phyloP scores from a whole-genome alignment of 2,113 vertebrate species.

The Platysternon megacephalum region DNA sequence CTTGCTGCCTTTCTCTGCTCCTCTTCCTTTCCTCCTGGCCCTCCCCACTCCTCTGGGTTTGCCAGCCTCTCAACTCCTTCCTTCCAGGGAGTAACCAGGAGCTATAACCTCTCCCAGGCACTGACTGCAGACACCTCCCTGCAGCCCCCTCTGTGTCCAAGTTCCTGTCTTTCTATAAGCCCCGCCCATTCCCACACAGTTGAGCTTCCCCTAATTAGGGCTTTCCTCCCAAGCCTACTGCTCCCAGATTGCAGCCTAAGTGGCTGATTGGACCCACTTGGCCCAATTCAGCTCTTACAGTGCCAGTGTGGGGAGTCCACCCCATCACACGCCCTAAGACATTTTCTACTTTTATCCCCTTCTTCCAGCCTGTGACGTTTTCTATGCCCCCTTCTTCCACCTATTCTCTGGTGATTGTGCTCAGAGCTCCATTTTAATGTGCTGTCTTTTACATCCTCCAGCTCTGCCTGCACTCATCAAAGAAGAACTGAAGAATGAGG shows the following conservation, averaged over 20 bases:
- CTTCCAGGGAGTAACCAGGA: not conserved
- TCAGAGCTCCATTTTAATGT: not conserved
- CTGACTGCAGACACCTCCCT: not conserved
- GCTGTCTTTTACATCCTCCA: slow-evolving; percentile 46
- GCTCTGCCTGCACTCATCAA: slow-evolving; percentile 82
- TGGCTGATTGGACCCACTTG: not conserved
- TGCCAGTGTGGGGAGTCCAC: not conserved
- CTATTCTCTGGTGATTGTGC: not conserved
- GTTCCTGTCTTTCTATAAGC: not conserved
- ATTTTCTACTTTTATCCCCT: not conserved
- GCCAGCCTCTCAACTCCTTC: not conserved
- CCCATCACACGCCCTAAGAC: not conserved
- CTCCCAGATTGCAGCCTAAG: not conserved
- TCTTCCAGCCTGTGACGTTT: not conserved
- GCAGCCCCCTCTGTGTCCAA: not conserved
- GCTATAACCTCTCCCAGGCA: no score
- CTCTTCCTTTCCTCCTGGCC: not conserved
- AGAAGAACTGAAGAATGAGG: slow-evolving; percentile 71
- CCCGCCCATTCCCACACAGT: not conserved
- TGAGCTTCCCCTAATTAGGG: not conserved
- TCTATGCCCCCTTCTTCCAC: not conserved
- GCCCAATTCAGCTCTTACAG: not conserved
- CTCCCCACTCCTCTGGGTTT: not conserved
- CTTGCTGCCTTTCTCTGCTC: slow-evolving; percentile 49
- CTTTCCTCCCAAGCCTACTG: not conserved